Evolutionary conservation across 1,140 invertebrate genomes (phyloP), one percentile per base, ranked within the genome.

Genomic region (Ostrea denselamellosa): DNA sequence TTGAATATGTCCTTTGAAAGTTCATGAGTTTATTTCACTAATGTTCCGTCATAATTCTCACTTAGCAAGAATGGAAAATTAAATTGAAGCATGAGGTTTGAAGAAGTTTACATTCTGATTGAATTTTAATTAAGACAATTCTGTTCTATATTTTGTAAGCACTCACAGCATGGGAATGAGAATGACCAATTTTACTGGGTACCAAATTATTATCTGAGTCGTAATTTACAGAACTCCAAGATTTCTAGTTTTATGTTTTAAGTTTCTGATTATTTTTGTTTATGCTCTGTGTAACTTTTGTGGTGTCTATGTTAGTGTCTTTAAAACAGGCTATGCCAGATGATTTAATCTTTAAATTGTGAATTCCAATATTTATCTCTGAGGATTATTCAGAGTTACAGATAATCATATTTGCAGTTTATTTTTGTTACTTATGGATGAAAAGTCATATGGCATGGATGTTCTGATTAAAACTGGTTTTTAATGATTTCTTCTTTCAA

Each of bases 101-200:
- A 62, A 8, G 19, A 62, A 62, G 7, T 62, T n/a, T n/a, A 62
- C 56, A 62, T 44, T 44, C 56, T 62, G 56, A 62, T 34, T 77
- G 68, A 77, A 77, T 77, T 77, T 17, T 62, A 62, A 62, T 44
- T 1, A n/a, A 62, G 14, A 17, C 68, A 77, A 77, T 28, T 28
- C 25, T 22, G 68, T 77, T 62, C n/a, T 17, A 62, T 62, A 25
- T 25, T 14, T 77, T 77, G 22, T 28, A 77, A 77, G 68, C 68
- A 77, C 68, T 77, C 68, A 77, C 68, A 77, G 68, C 68, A 77
- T 77, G 68, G 68, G 28, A 34, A 28, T 77, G 68, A 77, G 25
- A 77, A 77, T 77, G 68, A 77, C 68, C 68, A 77, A 14, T 77
- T 77, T 77, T 84, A 25, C 54, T 84, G 83, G 52, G 52, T 84